These are phyloP conservation scores for Phoeniculus purpureus DNA, from an alignment of 2,797 vertebrate species.

Conservation along the genomic window DNA sequence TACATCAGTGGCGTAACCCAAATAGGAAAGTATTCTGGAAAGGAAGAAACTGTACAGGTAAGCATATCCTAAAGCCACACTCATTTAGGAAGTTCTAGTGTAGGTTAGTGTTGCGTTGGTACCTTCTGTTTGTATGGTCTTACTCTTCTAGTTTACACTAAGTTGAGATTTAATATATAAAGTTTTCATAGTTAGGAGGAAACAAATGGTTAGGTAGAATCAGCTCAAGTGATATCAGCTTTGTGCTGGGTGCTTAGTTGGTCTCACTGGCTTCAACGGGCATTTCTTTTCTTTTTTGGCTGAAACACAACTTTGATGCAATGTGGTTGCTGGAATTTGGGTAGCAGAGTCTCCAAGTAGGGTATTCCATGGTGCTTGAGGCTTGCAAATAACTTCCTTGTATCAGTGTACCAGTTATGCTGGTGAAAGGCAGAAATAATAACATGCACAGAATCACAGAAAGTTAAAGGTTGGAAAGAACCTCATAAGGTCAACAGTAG, in stretches of 20 bases:
- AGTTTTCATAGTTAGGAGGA: background rate
- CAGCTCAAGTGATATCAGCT: background rate
- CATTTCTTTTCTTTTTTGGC: background rate
- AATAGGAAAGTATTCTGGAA: constrained; percentile 94
- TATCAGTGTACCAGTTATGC: background rate
- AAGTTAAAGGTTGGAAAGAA: too few relatives aligned
- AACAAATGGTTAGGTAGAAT: background rate
- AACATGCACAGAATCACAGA: background rate
- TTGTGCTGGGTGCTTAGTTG: background rate
- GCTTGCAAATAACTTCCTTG: background rate
- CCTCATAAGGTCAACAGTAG: too few relatives aligned
- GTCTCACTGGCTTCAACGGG: background rate
- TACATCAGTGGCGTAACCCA: constrained; percentile 95
- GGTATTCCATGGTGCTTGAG: background rate
- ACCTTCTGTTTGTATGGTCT: background rate
- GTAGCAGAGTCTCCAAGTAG: background rate
- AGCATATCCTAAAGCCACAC: constrained; percentile 27
- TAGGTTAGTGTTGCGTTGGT: background rate
- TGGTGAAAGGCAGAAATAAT: background rate
- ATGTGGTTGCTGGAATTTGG: rapidly evolving
- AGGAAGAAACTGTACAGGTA: constrained; percentile 95
- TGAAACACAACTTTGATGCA: background rate
- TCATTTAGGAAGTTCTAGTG: background rate
- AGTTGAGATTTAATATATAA: background rate
- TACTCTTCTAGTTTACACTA: background rate